Evolutionary conservation across 2,888 invertebrate genomes (phyloP), one percentile per base, ranked within the genome.

Genomic region (Ectropis crepuscularia): DNA sequence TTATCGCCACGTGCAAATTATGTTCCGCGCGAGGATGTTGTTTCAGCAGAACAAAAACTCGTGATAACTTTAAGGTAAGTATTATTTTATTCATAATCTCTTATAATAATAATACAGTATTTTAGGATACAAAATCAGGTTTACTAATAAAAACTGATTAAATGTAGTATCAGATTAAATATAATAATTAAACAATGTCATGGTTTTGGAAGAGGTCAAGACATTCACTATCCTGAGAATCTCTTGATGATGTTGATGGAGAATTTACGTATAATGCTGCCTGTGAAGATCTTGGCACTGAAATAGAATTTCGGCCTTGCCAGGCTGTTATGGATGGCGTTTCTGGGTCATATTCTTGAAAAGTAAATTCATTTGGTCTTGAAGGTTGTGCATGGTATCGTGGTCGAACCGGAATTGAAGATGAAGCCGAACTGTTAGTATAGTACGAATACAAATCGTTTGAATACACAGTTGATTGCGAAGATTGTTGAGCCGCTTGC

Each of bases 221-320:
- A 28, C 16, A 28, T 28, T 28, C 16, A 2, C 16, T 28, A 28
- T 28, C 16, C 16, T 28, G 16, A 28, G 16, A 28, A 28, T 28
- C 16, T 28, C 16, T 28, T 28, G 16, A 28, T 2, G 16, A 28
- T 28, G 41, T 41, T 41, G 41, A 41, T 41, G 41, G 41, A 41
- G 41, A 41, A 41, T 41, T 41, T 41, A 41, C 41, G 41, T 41
- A 41, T 41, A 41, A 41, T 7, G 41, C 2, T 2, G 41, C 7
- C 5, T 41, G 41, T 41, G 41, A 41, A 41, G 41, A 41, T 41
- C 41, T 5, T 5, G 2, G 41, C 41, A 41, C 5, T 41, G 41
- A 41, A 41, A 41, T 41, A 41, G 41, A 41, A 41, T 41, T 41
- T 41, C 41, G 41, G 41, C 41, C 41, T 41, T 41, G 41, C 41